Conservation (phyloP, 2,797 vertebrate species). For the Trachurus trachurus region DNA sequence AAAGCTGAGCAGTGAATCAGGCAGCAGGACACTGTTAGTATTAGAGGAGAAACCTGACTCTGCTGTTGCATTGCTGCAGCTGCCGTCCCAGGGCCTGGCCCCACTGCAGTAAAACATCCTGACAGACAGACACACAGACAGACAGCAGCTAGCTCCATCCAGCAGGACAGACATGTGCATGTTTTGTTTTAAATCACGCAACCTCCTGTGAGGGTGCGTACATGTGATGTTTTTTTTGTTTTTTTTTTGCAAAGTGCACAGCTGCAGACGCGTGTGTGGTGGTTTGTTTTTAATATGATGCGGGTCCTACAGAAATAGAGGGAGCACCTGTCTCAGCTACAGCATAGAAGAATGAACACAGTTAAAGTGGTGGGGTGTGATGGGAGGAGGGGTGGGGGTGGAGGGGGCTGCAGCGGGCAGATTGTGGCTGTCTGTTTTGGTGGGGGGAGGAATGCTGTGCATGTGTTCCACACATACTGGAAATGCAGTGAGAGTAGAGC, state of each 20-base stretch:
- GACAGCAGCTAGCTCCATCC: constrained; percentile 49
- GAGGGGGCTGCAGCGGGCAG: neutral
- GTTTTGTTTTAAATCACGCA: constrained; percentile 8
- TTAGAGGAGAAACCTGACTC: constrained; percentile 90
- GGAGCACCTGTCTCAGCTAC: constrained; percentile 82
- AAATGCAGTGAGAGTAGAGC: constrained; percentile 62
- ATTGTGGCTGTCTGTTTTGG: constrained; percentile 75
- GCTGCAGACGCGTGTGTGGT: constrained; percentile 57
- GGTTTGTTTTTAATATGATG: constrained; percentile 86
- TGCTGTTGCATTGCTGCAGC: constrained; percentile 89
- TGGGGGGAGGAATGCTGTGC: constrained; percentile 73
- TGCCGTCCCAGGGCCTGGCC: constrained; percentile 89
- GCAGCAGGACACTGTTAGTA: constrained; percentile 83
- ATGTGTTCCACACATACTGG: constrained; percentile 74
- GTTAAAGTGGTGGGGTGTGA: constrained; percentile 75
- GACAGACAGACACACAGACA: constrained; percentile 78
- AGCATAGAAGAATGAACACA: constrained; percentile 77
- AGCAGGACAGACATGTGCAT: constrained; percentile 17
- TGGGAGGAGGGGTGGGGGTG: neutral
- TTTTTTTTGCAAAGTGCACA: constrained; percentile 33
- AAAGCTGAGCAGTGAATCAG: constrained; percentile 95
- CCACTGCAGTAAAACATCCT: constrained; percentile 89
- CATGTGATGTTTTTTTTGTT: constrained; percentile 15
- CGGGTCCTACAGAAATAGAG: constrained; percentile 85
- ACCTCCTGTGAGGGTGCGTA: constrained; percentile 21